phyloP scores from a whole-genome alignment of 1,140 invertebrate genomes.

The Centruroides sculpturatus region DNA sequence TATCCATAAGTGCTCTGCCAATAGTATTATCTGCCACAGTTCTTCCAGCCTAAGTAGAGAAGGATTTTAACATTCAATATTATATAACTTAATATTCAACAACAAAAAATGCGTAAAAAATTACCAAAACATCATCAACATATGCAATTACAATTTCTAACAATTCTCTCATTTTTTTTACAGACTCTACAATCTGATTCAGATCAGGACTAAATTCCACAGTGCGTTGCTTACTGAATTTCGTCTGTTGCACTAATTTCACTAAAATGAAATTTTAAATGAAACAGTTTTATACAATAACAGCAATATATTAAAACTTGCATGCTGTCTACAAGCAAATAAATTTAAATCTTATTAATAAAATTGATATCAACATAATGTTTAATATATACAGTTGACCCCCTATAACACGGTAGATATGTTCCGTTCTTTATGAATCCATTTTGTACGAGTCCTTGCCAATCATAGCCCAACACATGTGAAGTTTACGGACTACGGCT shows the following conservation, averaged over 20 bases:
- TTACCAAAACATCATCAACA: constrained; percentile 55
- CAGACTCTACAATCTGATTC: constrained; percentile 68
- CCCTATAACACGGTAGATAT: too few relatives aligned
- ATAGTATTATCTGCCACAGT: constrained; percentile 40
- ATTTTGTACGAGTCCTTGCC: too few relatives aligned
- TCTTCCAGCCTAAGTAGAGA: constrained; percentile 28
- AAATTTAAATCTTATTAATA: too few relatives aligned
- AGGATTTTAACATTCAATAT: too few relatives aligned
- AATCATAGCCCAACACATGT: too few relatives aligned
- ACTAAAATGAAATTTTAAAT: not conserved
- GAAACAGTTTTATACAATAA: too few relatives aligned
- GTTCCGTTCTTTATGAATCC: too few relatives aligned
- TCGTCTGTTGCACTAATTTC: constrained; percentile 7
- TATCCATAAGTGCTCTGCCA: constrained; percentile 20
- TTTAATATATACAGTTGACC: too few relatives aligned
- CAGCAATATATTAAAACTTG: too few relatives aligned
- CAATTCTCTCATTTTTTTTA: constrained; percentile 52
- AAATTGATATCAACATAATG: too few relatives aligned
- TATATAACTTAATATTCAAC: not conserved
- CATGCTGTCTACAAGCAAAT: too few relatives aligned
- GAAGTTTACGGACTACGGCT: too few relatives aligned
- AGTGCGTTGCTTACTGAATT: constrained; percentile 22
- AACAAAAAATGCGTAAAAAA: constrained; percentile 25
- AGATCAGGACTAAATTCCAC: constrained; percentile 73
- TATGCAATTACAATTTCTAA: constrained; percentile 69